Percentiles rank a stretch among this genome's conserved stretches.
Conservation (phyloP, 2,113 vertebrate species). For the Pelusios castaneus region DNA sequence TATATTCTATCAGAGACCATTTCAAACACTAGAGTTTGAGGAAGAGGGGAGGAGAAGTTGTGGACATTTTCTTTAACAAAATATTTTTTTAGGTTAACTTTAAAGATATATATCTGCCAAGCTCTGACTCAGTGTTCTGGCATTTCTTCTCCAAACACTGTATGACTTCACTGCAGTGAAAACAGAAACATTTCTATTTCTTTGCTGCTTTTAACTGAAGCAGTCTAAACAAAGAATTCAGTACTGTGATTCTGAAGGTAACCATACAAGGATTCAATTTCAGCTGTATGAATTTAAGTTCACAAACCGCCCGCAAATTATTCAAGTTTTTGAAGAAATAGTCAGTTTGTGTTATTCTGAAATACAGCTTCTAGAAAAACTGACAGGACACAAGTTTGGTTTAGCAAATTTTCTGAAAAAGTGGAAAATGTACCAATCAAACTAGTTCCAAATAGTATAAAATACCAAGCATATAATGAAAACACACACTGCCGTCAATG, state of each 20-base stretch:
- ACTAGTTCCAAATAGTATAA: background rate
- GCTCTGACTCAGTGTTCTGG: background rate
- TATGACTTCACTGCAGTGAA: background rate
- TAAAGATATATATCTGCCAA: background rate
- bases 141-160: background rate
- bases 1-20: background rate
- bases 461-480: background rate
- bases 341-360: background rate
- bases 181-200: background rate
- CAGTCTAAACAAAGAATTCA: background rate
- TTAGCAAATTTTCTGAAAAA: background rate
- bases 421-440: background rate
- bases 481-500: background rate
- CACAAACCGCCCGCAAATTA: constrained; percentile 14
- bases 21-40: background rate
- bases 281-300: constrained; percentile 8
- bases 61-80: background rate
- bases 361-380: background rate
- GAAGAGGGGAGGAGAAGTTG: background rate
- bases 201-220: constrained; percentile 16
- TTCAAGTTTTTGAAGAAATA: background rate
- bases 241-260: constrained; percentile 19
- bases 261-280: constrained; percentile 51
- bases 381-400: background rate
- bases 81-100: background rate